These are phyloP conservation scores for Geopemphigus sp. DNA, from an alignment of 1,140 invertebrate species.

Conservation along the genomic window DNA sequence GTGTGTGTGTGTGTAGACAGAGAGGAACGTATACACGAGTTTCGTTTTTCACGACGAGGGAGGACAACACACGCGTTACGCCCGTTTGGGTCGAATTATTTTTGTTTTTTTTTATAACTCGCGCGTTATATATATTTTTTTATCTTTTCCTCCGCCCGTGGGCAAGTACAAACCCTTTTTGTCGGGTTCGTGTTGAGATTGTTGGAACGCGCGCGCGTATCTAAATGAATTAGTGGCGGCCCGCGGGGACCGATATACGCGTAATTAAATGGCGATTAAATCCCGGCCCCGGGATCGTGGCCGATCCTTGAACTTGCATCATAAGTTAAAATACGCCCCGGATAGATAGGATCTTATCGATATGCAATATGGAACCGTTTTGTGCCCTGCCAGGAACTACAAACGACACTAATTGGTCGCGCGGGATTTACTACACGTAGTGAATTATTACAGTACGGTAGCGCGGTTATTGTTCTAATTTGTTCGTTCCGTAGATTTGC, in stretches of 20 bases:
- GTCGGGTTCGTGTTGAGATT: constrained; percentile 35
- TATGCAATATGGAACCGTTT: constrained; percentile 46
- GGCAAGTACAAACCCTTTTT: constrained; percentile 30
- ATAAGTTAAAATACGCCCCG: constrained; percentile 38
- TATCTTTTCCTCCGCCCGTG: constrained; percentile 2
- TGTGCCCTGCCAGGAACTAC: constrained; percentile 10
- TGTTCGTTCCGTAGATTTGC: not conserved
- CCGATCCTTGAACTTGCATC: constrained; percentile 46
- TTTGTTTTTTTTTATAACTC: constrained; percentile 14
- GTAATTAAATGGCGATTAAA: constrained; percentile 46
- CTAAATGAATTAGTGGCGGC: constrained; percentile 47
- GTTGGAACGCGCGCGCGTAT: constrained; percentile 24
- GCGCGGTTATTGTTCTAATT: constrained; percentile 31
- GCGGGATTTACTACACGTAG: constrained; percentile 12
- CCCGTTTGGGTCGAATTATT: constrained; percentile 10
- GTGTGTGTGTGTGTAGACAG: too few species aligned
- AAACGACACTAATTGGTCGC: constrained; percentile 34
- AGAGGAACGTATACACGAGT: too few species aligned
- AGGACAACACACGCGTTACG: not conserved
- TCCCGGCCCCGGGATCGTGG: constrained; percentile 13
- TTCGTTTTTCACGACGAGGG: too few species aligned
- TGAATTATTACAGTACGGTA: constrained; percentile 28
- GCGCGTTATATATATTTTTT: constrained; percentile 1
- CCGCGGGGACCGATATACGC: constrained; percentile 34
- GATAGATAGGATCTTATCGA: constrained; percentile 47